Percentiles rank a stretch among this genome's conserved stretches.
Conservation (phyloP, 1,140 invertebrate genomes). For the Parapsyche elsis region DNA sequence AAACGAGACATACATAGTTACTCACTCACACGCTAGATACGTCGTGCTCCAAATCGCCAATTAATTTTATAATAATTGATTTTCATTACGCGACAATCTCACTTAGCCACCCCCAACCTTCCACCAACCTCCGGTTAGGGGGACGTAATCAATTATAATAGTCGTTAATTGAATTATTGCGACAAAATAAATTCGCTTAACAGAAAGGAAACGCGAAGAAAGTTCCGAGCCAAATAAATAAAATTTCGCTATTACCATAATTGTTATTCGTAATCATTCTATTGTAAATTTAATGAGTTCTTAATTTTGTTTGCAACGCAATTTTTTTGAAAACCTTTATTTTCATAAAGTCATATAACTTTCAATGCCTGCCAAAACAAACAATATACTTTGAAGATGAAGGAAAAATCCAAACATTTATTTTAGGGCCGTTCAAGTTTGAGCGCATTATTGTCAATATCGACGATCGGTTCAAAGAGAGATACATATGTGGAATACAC, state of each 20-base stretch:
- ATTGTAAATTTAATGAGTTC: background rate
- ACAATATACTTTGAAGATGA: too few species aligned
- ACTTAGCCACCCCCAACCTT: background rate
- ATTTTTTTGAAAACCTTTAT: too few species aligned
- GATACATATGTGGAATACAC: too few species aligned
- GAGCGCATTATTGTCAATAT: too few species aligned
- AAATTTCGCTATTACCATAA: background rate
- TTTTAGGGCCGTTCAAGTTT: too few species aligned
- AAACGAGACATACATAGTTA: background rate
- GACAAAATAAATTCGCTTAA: slow-evolving; percentile 13
- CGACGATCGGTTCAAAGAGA: too few species aligned
- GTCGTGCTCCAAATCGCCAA: background rate
- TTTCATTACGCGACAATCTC: background rate
- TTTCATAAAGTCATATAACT: too few species aligned
- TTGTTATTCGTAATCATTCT: slow-evolving; percentile 13
- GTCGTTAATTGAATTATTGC: slow-evolving; percentile 12
- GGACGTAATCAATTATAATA: slow-evolving; percentile 19
- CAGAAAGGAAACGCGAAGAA: slow-evolving; percentile 14
- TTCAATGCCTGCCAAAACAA: too few species aligned
- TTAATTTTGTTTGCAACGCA: background rate
- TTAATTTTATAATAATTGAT: background rate
- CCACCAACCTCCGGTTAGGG: background rate
- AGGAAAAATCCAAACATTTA: too few species aligned
- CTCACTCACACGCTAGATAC: background rate
- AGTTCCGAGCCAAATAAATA: slow-evolving; percentile 3